Evolutionary conservation across 2,113 vertebrate species (phyloP), one percentile per base, ranked within the genome.

Genomic region (Panthera uncia): DNA sequence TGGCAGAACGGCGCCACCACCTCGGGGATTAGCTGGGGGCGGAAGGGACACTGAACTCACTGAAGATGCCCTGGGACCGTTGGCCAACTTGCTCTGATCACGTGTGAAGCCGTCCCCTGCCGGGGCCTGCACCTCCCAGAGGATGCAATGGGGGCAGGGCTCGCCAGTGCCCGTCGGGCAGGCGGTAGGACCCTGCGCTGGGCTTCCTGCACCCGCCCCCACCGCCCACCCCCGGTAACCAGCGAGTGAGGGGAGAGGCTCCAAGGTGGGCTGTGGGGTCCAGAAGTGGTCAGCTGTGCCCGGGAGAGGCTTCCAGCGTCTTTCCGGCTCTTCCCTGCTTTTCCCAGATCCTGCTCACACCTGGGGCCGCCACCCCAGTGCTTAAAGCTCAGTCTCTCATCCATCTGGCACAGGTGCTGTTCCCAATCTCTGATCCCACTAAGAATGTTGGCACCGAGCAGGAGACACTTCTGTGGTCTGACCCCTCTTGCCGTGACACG

Each of bases 191-290:
- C 79, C 27, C 63, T 50, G 71, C 0, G 0, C 50, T 25, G 25
- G 83, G 45, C 38, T 31, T 63, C 31, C 69, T 48, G 33, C 15
- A n/a, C 5, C 50, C 41, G 27, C 4, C 10, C 23, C n/a, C 29
- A 9, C 31, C 0, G 0, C 41, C 45, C 66, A 18, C 12, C 21
- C 4, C 8, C 14, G 0, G 10, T 9, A 16, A 38, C 25, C 12
- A 48, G 61, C 33, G 3, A 25, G 73, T 1, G 23, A 50, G 65
- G 10, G 23, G 7, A 38, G 31, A n/a, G 16, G 9, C 78, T 55
- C 65, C 29, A 0, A 25, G n/a, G 8, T 0, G 0, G 65, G 65
- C 48, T 18, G 6, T 4, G 2, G 68, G 14, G 10, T 33, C 38
- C 21, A 6, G 91, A 73, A 57, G 66, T 1, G 16, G 66, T 2